These are phyloP conservation scores for Metopia argyrocephala DNA, from an alignment of 2,888 invertebrate species.

Conservation along the genomic window DNA sequence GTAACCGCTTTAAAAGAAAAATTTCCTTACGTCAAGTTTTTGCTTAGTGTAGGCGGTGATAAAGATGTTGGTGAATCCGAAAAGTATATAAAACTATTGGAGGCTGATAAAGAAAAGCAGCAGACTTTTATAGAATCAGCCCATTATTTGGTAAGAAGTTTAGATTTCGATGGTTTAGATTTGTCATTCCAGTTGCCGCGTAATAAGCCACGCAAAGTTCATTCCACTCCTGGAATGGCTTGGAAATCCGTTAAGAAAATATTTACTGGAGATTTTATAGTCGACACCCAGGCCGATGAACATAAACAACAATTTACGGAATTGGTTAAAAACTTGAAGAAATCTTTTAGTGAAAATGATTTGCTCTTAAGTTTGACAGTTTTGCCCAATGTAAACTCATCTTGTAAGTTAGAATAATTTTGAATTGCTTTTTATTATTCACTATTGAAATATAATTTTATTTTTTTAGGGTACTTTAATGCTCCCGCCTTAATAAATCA, in stretches of 20 bases:
- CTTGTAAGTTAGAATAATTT: slow-evolving; percentile 80
- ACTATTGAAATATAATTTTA: slow-evolving; percentile 6
- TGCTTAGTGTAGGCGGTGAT: slow-evolving; percentile 88
- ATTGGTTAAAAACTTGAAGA: slow-evolving; percentile 85
- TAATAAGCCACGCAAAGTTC: slow-evolving; percentile 88
- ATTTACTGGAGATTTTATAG: slow-evolving; percentile 84
- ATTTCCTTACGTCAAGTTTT: slow-evolving; percentile 85
- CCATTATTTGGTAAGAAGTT: slow-evolving; percentile 84
- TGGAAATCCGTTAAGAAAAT: slow-evolving; percentile 89
- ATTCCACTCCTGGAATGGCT: slow-evolving; percentile 81
- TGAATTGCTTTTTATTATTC: background rate
- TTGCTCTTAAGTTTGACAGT: slow-evolving; percentile 84
- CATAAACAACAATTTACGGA: slow-evolving; percentile 88
- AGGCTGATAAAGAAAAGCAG: slow-evolving; percentile 84
- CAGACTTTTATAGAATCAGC: slow-evolving; percentile 86
- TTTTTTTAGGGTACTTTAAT: slow-evolving; percentile 87
- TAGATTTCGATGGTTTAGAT: slow-evolving; percentile 92
- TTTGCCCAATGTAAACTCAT: slow-evolving; percentile 87
- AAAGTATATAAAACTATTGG: slow-evolving; percentile 85
- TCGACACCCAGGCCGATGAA: slow-evolving; percentile 87
- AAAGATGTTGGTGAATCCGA: slow-evolving; percentile 81
- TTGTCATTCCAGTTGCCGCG: slow-evolving; percentile 91
- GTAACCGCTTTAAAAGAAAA: slow-evolving; percentile 85
- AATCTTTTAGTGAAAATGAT: slow-evolving; percentile 83
- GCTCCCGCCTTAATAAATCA: slow-evolving; percentile 85